phyloP scores from a whole-genome alignment of 2,797 vertebrate genomes.

The Gymnothorax javanicus region DNA sequence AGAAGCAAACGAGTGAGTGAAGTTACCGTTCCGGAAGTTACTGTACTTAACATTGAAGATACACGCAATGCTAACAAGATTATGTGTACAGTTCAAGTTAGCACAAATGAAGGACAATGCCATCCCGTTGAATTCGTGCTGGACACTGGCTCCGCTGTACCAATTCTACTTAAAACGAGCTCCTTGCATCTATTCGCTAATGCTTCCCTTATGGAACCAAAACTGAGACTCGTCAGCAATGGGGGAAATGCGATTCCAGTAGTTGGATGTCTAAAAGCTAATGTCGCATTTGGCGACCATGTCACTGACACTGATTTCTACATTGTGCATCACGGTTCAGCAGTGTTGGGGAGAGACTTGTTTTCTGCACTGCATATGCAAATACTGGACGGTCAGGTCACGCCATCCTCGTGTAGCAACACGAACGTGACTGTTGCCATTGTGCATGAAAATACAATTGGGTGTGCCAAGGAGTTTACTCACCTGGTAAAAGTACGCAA shows the following conservation, averaged over 20 bases:
- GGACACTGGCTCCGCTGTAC: constrained; percentile 18
- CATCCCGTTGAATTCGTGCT: constrained; percentile 16
- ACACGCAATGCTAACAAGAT: no score
- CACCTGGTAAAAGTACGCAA: constrained; percentile 22
- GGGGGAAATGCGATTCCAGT: not conserved
- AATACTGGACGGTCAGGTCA: not conserved
- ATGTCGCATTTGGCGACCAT: constrained; percentile 13
- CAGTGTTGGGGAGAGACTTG: constrained; percentile 25
- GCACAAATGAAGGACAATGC: not conserved
- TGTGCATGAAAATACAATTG: not conserved
- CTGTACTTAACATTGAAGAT: no score
- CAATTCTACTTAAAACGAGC: constrained; percentile 6
- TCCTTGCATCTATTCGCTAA: not conserved
- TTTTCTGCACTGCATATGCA: not conserved
- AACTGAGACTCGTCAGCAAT: not conserved
- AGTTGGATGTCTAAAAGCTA: constrained; percentile 22
- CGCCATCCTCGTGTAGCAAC: not conserved
- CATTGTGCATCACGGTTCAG: not conserved
- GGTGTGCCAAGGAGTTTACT: constrained; percentile 14
- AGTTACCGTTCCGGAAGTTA: no score
- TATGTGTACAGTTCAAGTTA: constrained; percentile 17
- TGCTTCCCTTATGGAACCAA: not conserved
- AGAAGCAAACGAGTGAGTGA: no score
- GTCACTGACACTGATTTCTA: not conserved
- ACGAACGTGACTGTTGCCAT: not conserved